These are phyloP conservation scores for Mylabris phalerata DNA, from an alignment of 1,140 invertebrate species.

Conservation along the genomic window DNA sequence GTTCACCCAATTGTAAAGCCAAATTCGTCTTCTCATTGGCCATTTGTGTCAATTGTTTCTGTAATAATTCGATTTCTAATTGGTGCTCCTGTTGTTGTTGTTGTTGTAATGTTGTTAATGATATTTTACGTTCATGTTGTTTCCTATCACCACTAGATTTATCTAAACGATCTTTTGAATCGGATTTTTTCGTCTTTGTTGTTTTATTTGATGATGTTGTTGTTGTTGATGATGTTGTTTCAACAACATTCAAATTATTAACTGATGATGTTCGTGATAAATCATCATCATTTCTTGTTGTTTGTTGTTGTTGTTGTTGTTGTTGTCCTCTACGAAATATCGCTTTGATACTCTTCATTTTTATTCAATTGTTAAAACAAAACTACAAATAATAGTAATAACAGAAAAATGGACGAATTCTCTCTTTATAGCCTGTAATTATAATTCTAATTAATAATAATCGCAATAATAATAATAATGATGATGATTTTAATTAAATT, in stretches of 20 bases:
- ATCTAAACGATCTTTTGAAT: too few relatives aligned
- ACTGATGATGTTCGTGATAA: conserved; percentile 37
- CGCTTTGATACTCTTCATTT: conserved; percentile 40
- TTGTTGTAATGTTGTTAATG: not conserved
- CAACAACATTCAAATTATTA: conserved; percentile 33
- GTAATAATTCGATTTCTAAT: conserved; percentile 45
- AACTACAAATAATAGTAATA: too few relatives aligned
- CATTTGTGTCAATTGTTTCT: conserved; percentile 45
- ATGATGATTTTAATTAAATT: too few relatives aligned
- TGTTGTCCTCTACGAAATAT: conserved; percentile 40
- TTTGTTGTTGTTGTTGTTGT: conserved; percentile 5
- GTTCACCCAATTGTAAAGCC: conserved; percentile 47
- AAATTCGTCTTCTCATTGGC: conserved; percentile 47
- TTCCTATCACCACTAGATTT: not conserved
- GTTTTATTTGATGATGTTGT: not conserved
- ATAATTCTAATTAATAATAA: too few relatives aligned
- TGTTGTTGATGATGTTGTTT: conserved; percentile 8
- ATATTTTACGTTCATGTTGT: conserved; percentile 3
- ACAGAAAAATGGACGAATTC: too few relatives aligned
- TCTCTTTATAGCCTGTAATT: too few relatives aligned
- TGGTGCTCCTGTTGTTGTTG: not conserved
- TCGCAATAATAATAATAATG: too few relatives aligned
- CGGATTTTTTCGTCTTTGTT: too few relatives aligned
- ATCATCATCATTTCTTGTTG: conserved; percentile 29
- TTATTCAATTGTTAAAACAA: conserved; percentile 1